These are phyloP conservation scores for Paramormyrops kingsleyae DNA, from an alignment of 2,113 vertebrate genomes.

Conservation along the genomic window DNA sequence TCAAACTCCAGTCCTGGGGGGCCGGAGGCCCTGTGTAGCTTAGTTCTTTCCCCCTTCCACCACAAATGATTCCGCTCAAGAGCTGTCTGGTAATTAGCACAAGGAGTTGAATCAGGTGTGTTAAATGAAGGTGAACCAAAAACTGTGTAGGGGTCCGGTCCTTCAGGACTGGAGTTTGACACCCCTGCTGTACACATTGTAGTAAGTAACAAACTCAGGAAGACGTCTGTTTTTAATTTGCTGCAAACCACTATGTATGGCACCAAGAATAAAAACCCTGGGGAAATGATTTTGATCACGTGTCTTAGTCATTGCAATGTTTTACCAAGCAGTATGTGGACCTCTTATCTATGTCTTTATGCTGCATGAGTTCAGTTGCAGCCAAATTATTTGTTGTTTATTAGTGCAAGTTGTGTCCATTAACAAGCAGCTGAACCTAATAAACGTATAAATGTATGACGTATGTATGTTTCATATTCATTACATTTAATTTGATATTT, in stretches of 20 bases:
- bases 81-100: too few species aligned
- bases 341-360: not conserved
- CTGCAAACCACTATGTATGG: not conserved
- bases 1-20: too few species aligned
- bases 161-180: too few species aligned
- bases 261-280: not conserved
- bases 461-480: not conserved
- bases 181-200: not conserved
- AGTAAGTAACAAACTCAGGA: not conserved
- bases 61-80: too few species aligned
- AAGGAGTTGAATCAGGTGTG: too few species aligned
- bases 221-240: not conserved
- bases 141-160: too few species aligned
- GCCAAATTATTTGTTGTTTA: not conserved
- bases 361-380: not conserved
- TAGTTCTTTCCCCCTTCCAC: too few species aligned
- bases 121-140: too few species aligned
- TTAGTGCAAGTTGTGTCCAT: not conserved
- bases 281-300: too few species aligned
- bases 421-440: not conserved
- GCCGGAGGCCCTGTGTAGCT: too few species aligned
- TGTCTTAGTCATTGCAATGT: too few species aligned
- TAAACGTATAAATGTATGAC: not conserved
- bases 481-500: not conserved
- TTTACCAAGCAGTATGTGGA: not conserved